Base-by-base conservation (phyloP, 2,113 vertebrate species). In the Acrocephalus arundinaceus region DNA sequence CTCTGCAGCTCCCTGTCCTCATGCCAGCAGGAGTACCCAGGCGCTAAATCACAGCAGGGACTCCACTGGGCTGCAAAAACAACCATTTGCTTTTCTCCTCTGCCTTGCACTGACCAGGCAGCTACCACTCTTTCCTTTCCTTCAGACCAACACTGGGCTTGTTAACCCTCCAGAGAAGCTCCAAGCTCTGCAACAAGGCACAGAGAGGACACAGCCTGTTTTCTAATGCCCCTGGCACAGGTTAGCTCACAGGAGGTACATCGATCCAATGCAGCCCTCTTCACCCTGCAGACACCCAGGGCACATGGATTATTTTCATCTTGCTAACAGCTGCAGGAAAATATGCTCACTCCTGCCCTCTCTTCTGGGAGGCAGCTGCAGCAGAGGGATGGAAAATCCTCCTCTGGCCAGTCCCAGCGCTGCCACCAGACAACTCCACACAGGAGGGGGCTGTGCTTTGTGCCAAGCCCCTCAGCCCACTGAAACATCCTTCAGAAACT, bases 11-110 rank as follows among this genome's bases (percentile, higher is more conserved):
- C 13, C 58, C 13, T 57, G 24, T 76, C 37, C 43, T 51, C 10
- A 1, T 2, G 4, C 66, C 2, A 2, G 41, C 2, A 1, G 13
- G 48, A 78, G 25, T 28, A 39, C 3, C 30, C 1, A 0, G 45
- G 39, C 0, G 0, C 55, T 43, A 24, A 57, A 61, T 51, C 20
- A 15, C 10, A 6, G 9, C 11, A 9, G n/a, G 20, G 19, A 82
- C 30, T 46, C 27, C 0, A 0, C 27, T 11, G 11, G 11, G 48
- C 48, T 67, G 39, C 8, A 41, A 54, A 87, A 45, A 41, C 2
- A 28, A 30, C 35, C 13, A 2, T 25, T 39, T 58, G 23, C 23
- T 55, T 79, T 43, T 46, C 39, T 51, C 23, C 48, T 63, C 30
- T 11, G 12, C 15, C 30, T 30, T 15, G 14, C 45, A 65, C 63